Conservation (phyloP, 2,888 invertebrate species). For the Ennomos erosarius region DNA sequence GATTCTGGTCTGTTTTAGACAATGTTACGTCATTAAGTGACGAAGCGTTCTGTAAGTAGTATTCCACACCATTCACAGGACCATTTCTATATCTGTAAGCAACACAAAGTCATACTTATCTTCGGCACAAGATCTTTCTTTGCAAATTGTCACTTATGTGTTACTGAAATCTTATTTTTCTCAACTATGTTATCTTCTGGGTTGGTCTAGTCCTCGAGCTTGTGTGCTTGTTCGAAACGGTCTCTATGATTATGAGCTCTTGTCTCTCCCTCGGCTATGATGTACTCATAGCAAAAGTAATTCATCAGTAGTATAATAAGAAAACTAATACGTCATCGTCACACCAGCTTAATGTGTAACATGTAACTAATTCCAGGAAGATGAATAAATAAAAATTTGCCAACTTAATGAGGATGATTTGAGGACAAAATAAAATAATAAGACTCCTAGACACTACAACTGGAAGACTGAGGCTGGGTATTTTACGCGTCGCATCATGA, state of each 20-base stretch:
- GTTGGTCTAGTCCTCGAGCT: conserved; percentile 31
- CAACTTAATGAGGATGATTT: conserved; percentile 3
- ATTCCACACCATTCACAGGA: not conserved
- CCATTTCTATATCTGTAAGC: conserved; percentile 4
- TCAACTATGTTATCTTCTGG: conserved; percentile 32
- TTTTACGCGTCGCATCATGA: conserved; percentile 9
- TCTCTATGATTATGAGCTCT: conserved; percentile 24
- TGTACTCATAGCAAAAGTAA: conserved; percentile 30
- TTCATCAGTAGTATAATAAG: conserved; percentile 40
- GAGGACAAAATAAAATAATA: not conserved
- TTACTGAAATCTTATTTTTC: conserved; percentile 28
- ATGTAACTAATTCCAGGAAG: conserved; percentile 35
- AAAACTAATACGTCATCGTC: conserved; percentile 37
- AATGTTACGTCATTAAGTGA: conserved; percentile 22
- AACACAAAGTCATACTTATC: conserved; percentile 6
- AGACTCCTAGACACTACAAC: too few relatives aligned
- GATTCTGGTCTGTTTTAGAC: conserved; percentile 29
- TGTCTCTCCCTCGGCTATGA: conserved; percentile 25
- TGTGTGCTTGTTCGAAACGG: conserved; percentile 30
- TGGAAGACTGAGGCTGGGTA: conserved; percentile 3
- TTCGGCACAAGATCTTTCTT: conserved; percentile 7
- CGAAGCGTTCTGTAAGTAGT: conserved; percentile 13
- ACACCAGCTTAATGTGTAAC: conserved; percentile 31
- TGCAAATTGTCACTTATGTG: conserved; percentile 18
- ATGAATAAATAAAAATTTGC: conserved; percentile 36